Evolutionary conservation across 1,140 invertebrate genomes (phyloP).

Genomic region (Hydropsyche tenuis): DNA sequence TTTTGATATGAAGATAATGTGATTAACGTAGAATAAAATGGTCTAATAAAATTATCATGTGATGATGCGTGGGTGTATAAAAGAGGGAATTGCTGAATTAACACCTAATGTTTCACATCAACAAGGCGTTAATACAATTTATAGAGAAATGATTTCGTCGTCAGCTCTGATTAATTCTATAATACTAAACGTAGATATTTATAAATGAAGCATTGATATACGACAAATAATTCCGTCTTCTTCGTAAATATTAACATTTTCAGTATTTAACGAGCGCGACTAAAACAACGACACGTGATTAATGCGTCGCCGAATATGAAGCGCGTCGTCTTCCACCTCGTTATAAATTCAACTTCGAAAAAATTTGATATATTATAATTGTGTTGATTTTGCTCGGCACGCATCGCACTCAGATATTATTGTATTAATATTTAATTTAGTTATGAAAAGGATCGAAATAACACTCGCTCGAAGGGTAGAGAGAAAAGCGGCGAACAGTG

Average conservation of each 20-base stretch:
- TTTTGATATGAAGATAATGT: background rate
- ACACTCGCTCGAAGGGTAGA: background rate
- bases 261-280: constrained; percentile 38
- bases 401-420: background rate
- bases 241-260: constrained; percentile 44
- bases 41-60: too few species aligned
- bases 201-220: constrained; percentile 28
- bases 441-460: background rate
- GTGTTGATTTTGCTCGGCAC: background rate
- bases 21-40: too few species aligned
- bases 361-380: background rate
- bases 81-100: too few species aligned
- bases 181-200: background rate
- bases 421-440: constrained; percentile 14
- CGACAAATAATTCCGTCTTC: constrained; percentile 38
- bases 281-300: constrained; percentile 36
- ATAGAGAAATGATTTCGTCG: background rate
- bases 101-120: too few species aligned
- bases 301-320: constrained; percentile 38
- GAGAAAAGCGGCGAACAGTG: background rate
- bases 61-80: too few species aligned
- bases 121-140: too few species aligned
- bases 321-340: constrained; percentile 27
- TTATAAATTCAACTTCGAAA: background rate
- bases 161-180: background rate